Base-by-base conservation (phyloP, 2,797 vertebrate species). In the Cryptoblepharus egeriae region DNA sequence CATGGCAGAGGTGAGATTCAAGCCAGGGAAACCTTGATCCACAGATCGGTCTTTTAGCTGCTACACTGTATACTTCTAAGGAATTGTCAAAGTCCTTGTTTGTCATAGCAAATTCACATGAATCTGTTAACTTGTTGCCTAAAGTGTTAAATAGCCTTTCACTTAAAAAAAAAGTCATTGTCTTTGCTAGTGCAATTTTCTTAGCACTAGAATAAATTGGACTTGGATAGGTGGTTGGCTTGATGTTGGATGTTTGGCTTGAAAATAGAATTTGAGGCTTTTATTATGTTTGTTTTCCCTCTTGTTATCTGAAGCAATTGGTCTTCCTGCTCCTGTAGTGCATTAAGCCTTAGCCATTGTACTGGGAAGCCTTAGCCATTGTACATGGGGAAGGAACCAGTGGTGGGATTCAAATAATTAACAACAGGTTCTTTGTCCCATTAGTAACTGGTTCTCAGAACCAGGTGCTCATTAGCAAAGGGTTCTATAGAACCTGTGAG, bases 281-380 rank as follows among this genome's bases (percentile, higher is more conserved):
- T 35, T 60, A 24, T 30, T 45, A 13, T 55, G 15, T 68, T 45
- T 26, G 39, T 75, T 24, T 10, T 2, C 30, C 16, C 15, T 15
- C 49, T 52, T 52, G 15, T 39, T 30, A 58, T 37, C 39, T 74
- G 0, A 57, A 60, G 63, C 84, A 80, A 83, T 83, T 87, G 86
- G 57, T 0, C 0, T 1, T 65, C 42, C 32, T 2, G 7, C 58
- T 52, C 45, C 39, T 18, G 32, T 0, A 35, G 49, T 5, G 55
- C 45, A 57, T 65, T 63, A 58, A 79, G 58, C 69, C 37, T 24
- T 63, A 18, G 28, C 63, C 58, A 49, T 28, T 22, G 11, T 57
- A 24, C 26, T n/a, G n/a, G n/a, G n/a, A n/a, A n/a, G n/a, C n/a
- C n/a, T n/a, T n/a, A n/a, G n/a, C n/a, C n/a, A n/a, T n/a, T n/a